Base-by-base conservation (phyloP, 2,113 vertebrate genomes). In the Gallinago undulata region DNA sequence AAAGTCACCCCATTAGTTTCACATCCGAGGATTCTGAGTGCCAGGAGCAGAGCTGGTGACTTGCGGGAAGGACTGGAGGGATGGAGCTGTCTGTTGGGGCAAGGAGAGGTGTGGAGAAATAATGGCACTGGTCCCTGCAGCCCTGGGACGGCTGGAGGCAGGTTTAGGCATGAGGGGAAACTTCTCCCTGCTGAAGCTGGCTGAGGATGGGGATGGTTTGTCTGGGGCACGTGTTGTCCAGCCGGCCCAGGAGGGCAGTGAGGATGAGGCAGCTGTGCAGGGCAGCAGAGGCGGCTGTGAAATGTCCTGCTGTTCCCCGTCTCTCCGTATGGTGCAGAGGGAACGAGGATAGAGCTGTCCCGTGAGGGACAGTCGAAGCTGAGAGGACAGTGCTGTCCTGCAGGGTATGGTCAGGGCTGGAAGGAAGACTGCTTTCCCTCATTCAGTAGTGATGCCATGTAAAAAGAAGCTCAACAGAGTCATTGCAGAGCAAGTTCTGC, bases 201-300 rank as follows among this genome's bases (percentile, higher is more conserved):
- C 19, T 33, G 68, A 80, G 53, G 50, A 25, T 1, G 2, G 22
- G 53, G 45, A 13, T 50, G 73, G n/a, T 43, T 56, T 57, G 59
- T 5, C 25, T 27, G 45, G 48, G 24, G 8, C 37, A 16, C 1
- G 0, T 17, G 6, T 41, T 10, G 2, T n/a, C 47, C 2, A 1
- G 18, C 25, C 51, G 23, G 74, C 13, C 74, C 4, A 9, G 59
- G 35, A 50, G 50, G 51, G 27, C 37, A 48, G 43, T 27, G 63
- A 23, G 74, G 57, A 47, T 0, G 0, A 33, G 67, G 55, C 17
- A 45, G 48, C 74, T 72, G 59, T 10, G 1, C 0, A 0, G 31
- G 50, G 51, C 51, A 55, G 60, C 80, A 83, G 55, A n/a, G 55
- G 4, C 21, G 43, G n/a, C 2, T 1, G 31, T 53, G 77, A 47